Percentiles rank a stretch among this genome's conserved stretches.
Conservation (phyloP, 2,888 invertebrate genomes). For the Diarsia mendica region DNA sequence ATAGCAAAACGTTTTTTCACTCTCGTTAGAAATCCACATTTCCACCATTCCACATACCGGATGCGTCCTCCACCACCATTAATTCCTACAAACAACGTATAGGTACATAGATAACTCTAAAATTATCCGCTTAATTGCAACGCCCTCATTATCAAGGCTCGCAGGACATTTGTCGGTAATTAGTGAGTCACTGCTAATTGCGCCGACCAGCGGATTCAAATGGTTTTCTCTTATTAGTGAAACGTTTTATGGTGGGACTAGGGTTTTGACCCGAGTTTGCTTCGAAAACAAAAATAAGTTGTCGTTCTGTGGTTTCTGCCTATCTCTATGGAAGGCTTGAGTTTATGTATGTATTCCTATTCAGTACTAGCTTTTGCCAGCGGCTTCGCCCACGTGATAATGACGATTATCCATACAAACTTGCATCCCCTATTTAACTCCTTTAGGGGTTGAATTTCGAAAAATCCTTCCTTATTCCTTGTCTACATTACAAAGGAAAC, state of each 20-base stretch:
- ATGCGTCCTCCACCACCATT: conserved; percentile 23
- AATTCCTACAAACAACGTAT: conserved; percentile 3
- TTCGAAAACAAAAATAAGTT: no score
- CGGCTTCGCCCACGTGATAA: no score
- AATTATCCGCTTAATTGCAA: conserved; percentile 58
- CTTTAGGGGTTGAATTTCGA: no score
- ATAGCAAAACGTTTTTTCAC: not conserved
- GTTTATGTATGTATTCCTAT: no score
- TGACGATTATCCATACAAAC: no score
- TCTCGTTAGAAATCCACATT: conserved; percentile 15
- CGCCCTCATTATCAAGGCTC: conserved; percentile 63
- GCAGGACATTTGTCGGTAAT: conserved; percentile 59
- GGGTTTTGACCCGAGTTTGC: not conserved
- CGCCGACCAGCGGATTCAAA: conserved; percentile 33
- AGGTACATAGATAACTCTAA: conserved; percentile 51
- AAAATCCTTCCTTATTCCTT: no score
- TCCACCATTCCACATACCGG: conserved; percentile 23
- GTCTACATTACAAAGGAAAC: no score
- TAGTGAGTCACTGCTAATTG: conserved; percentile 49
- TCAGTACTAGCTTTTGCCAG: no score
- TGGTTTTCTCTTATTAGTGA: conserved; percentile 57
- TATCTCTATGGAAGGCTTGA: no score
- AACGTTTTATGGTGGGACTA: conserved; percentile 18
- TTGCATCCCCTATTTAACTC: no score
- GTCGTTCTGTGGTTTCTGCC: no score